A percentile compares a stretch with the other conserved stretches of the same genome.
These are phyloP conservation scores for Mechanitis messenoides DNA, from an alignment of 2,888 invertebrate species.

Conservation along the genomic window DNA sequence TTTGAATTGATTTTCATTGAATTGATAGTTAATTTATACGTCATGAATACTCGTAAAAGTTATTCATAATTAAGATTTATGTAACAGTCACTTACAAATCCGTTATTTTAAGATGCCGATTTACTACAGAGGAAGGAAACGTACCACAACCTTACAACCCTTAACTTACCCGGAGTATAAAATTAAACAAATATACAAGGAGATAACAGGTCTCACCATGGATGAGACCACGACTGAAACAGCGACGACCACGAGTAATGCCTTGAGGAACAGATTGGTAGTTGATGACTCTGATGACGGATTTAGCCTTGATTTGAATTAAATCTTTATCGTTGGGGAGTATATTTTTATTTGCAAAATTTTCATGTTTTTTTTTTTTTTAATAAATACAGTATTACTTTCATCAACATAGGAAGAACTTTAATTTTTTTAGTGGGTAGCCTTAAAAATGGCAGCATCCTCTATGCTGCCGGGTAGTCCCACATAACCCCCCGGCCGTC, in stretches of 20 bases:
- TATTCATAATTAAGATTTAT: too few relatives aligned
- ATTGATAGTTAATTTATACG: too few relatives aligned
- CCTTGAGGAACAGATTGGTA: conserved; percentile 12
- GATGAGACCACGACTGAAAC: conserved; percentile 2
- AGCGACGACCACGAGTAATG: not conserved
- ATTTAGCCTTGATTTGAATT: conserved; percentile 29
- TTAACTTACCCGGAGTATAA: conserved; percentile 16
- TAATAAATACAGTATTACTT: too few relatives aligned
- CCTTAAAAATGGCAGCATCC: too few relatives aligned
- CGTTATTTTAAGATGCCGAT: conserved; percentile 44
- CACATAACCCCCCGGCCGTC: too few relatives aligned
- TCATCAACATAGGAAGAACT: too few relatives aligned
- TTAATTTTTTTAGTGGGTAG: too few relatives aligned
- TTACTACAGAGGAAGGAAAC: conserved; percentile 43
- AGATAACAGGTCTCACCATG: conserved; percentile 11
- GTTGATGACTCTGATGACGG: conserved; percentile 27
- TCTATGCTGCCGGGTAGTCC: too few relatives aligned
- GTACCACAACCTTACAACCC: conserved; percentile 40
- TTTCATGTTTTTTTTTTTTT: too few relatives aligned
- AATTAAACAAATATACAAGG: conserved; percentile 13
- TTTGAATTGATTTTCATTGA: too few relatives aligned
- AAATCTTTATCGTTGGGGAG: conserved; percentile 11
- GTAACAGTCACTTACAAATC: not conserved
- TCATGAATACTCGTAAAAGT: too few relatives aligned
- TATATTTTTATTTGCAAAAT: not conserved